phyloP scores from a whole-genome alignment of 1,140 invertebrate genomes.

The Euwallacea fornicatus region DNA sequence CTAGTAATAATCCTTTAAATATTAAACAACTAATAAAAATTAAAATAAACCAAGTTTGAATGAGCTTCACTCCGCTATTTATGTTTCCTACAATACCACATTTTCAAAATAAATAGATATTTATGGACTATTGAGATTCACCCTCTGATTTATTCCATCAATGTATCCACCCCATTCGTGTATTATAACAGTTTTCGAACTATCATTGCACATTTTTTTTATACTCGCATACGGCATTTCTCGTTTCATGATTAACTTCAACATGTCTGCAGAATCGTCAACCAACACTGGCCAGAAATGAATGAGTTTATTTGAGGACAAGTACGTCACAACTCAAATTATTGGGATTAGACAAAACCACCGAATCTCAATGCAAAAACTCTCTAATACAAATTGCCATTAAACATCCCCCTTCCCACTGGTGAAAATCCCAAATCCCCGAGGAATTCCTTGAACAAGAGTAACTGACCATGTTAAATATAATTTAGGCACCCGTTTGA shows the following conservation, averaged over 20 bases:
- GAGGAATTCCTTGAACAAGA: conserved; percentile 17
- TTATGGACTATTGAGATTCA: conserved; percentile 38
- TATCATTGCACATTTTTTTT: conserved; percentile 12
- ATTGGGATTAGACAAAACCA: background rate
- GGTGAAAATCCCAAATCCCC: conserved; percentile 20
- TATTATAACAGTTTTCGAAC: conserved; percentile 23
- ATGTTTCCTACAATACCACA: conserved; percentile 18
- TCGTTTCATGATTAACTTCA: too few relatives aligned
- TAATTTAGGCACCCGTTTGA: conserved; percentile 31
- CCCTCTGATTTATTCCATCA: conserved; percentile 29
- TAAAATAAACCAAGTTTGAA: conserved; percentile 13
- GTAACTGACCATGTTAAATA: conserved; percentile 37
- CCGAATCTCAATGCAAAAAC: conserved; percentile 9
- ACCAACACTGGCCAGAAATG: too few relatives aligned
- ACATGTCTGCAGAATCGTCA: too few relatives aligned
- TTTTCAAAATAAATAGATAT: conserved; percentile 35
- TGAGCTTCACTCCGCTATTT: conserved; percentile 13
- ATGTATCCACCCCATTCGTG: conserved; percentile 22
- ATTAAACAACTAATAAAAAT: background rate
- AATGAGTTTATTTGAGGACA: too few relatives aligned
- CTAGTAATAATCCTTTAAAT: too few relatives aligned
- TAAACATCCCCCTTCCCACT: conserved; percentile 17
- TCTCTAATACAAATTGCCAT: conserved; percentile 18
- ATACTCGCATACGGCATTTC: too few relatives aligned
- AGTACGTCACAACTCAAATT: too few relatives aligned